Evolutionary conservation across 1,140 invertebrate species (phyloP), one percentile per base, ranked within the genome.

Genomic region (Telenomus remus): DNA sequence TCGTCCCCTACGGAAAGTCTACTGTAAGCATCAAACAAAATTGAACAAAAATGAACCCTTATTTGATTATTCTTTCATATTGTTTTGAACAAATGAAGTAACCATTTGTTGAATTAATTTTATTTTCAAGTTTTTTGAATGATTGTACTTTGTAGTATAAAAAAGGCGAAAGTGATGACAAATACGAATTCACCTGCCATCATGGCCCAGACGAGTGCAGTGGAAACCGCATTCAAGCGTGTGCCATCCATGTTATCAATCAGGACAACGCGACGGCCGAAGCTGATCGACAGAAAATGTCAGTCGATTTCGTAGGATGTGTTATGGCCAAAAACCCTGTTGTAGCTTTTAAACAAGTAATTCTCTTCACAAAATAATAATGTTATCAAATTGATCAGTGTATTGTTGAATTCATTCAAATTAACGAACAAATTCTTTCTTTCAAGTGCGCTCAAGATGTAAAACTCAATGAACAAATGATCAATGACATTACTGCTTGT

Each of bases 1-100:
- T 84, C 0, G 35, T 86, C 39, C 84, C 95, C 0, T 96, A 93
- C 82, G 95, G 95, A 63, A 96, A 96, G 86, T 93, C 95, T 4
- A 55, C 82, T 79, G 92, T 93, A 87, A 88, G 85, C 1, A 44
- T 48, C 4, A 19, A 1, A 19, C 15, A 48, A n/a, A 11, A 48
- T 48, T 48, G n/a, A 39, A 39, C n/a, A 39, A 39, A 10, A 9
- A 39, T 39, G n/a, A 39, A 39, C 37, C 3, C n/a, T 27, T 27
- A 6, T 27, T 27, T 6, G 6, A 3, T 27, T 6, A 6, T 27
- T 27, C 2, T 27, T 27, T 27, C 19, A 27, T 27, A 27, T n/a
- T n/a, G n/a, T n/a, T n/a, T n/a, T n/a, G n/a, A n/a, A n/a, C n/a
- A n/a, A n/a, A n/a, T n/a, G n/a, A n/a, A n/a, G n/a, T n/a, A n/a